Percentiles rank a stretch among this genome's conserved stretches.
Evolutionary conservation across 2,888 invertebrate genomes (phyloP).

Genomic region (Drosophila limbata): DNA sequence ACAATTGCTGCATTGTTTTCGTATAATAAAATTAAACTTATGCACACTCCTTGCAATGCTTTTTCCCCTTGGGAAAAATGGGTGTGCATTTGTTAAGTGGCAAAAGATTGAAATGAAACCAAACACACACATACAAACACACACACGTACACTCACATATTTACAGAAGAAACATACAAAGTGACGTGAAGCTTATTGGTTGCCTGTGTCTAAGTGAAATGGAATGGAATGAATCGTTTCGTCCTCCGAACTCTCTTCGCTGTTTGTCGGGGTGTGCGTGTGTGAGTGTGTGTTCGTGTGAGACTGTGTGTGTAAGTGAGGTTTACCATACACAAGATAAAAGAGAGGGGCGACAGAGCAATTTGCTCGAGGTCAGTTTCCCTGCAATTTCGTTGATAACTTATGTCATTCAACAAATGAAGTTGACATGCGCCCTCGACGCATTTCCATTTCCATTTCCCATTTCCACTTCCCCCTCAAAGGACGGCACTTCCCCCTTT

Average conservation of each 20-base stretch:
- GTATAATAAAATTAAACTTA: conserved; percentile 79
- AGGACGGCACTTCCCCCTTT: background rate
- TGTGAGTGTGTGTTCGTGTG: conserved; percentile 17
- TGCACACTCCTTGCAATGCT: conserved; percentile 59
- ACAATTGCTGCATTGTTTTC: conserved; percentile 75
- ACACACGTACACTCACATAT: conserved; percentile 4
- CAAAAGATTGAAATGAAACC: conserved; percentile 78
- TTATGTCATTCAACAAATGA: conserved; percentile 78
- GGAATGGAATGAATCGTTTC: conserved; percentile 74
- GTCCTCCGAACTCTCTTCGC: conserved; percentile 41
- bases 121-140: conserved; percentile 32
- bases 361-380: conserved; percentile 78
- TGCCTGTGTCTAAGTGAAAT: conserved; percentile 70
- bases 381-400: conserved; percentile 77
- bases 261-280: background rate
- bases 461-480: background rate
- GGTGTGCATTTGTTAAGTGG: conserved; percentile 79
- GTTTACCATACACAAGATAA: conserved; percentile 67
- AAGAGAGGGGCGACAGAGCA: conserved; percentile 68
- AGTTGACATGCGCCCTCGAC: conserved; percentile 69
- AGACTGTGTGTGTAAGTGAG: conserved; percentile 38
- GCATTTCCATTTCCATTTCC: conserved; percentile 24
- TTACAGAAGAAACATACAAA: conserved; percentile 19
- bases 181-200: conserved; percentile 74
- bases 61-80: conserved; percentile 41